Base-by-base conservation (phyloP, 2,113 vertebrate species). In the Rhynchomys soricoides region DNA sequence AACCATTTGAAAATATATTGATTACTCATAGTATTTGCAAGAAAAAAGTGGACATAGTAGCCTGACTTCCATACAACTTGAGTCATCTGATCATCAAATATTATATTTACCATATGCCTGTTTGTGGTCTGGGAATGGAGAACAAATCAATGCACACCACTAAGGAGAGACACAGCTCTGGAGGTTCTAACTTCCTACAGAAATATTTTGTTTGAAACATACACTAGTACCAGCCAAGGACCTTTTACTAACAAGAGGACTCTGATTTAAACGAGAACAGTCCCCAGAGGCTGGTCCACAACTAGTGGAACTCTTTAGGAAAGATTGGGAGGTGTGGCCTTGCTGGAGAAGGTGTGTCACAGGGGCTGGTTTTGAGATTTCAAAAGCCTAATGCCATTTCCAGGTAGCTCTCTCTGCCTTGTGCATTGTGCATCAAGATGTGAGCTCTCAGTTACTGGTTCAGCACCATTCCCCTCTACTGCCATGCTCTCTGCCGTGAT, bases 191-290 rank as follows among this genome's bases (percentile, higher is more conserved):
- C 15, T 82, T 88, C 34, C 86, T 71, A 64, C 17, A 62, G 29
- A 55, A 91, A 89, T 7, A n/a, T 11, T 29, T 52, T 78, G 34
- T 75, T 85, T 90, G 45, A 48, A 96, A 95, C 90, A 77, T 48
- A 45, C 9, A 45, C 24, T 79, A 45, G 48, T 79, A 13, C 73
- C 74, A 7, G 89, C 31, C 71, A 89, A 86, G 79, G 7, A n/a
- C 40, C 71, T 83, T 92, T 86, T n/a, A 82, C 45, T 70, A 93
- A 68, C 75, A 90, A 62, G 7, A 68, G 15, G 10, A 16, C 31
- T 8, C 13, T 85, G 22, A 57, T 31, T 85, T 45, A 17, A 85
- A 31, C 6, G 59, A 64, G 15, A 29, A 62, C 24, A 19, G n/a
- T 22, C 8, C 7, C 7, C n/a, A 45, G 9, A 45, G 59, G 7